These are phyloP conservation scores for Connochaetes taurinus DNA, from an alignment of 2,113 vertebrate species.

Conservation along the genomic window DNA sequence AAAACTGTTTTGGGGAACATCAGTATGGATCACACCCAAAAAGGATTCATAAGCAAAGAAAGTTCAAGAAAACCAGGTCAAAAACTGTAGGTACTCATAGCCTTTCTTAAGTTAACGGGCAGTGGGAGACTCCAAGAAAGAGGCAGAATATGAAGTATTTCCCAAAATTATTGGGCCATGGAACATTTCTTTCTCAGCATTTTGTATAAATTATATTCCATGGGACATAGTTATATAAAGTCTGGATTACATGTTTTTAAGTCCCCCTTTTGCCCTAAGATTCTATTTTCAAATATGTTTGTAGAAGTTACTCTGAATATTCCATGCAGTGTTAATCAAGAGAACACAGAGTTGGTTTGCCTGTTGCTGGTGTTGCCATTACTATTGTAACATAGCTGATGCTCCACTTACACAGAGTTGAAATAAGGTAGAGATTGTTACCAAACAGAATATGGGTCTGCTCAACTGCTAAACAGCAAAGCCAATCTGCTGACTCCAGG, in stretches of 20 bases:
- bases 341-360: neutral
- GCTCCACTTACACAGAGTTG: neutral
- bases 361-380: neutral
- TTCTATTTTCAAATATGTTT: neutral
- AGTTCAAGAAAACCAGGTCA: neutral
- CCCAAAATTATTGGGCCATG: neutral
- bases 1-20: neutral
- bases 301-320: neutral
- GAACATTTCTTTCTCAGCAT: neutral
- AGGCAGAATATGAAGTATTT: neutral
- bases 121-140: neutral
- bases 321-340: too few species aligned
- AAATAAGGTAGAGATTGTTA: neutral
- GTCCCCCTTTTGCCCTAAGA: neutral
- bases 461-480: neutral
- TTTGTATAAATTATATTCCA: neutral
- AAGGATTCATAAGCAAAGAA: neutral
- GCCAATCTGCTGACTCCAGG: neutral
- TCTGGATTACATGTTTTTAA: neutral
- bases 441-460: neutral
- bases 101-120: neutral
- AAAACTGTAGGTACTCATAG: neutral
- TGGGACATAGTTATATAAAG: neutral
- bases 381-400: neutral
- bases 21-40: neutral